Conservation (phyloP, 2,888 invertebrate genomes). For the Rotaria magnacalcarata region DNA sequence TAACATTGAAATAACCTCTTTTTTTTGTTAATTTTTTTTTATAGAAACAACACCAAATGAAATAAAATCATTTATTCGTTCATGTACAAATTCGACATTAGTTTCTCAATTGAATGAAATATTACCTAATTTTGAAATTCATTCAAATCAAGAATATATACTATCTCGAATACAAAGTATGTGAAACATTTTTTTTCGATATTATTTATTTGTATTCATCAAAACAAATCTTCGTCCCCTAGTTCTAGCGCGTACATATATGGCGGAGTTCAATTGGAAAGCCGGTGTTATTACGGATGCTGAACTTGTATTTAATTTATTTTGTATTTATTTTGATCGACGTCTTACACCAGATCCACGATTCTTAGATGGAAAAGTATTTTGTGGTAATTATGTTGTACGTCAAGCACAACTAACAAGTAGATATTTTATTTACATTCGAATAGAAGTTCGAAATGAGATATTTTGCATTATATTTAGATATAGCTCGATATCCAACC, state of each 20-base stretch:
- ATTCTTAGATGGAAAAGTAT: constrained; percentile 16
- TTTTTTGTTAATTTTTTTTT: not conserved
- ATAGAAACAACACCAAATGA: constrained; percentile 10
- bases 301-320: constrained; percentile 30
- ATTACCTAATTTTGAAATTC: constrained; percentile 24
- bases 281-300: not conserved
- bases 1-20: not conserved
- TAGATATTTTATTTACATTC: not conserved
- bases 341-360: constrained; percentile 1
- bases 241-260: constrained; percentile 11
- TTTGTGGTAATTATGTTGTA: constrained; percentile 25
- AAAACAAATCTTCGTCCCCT: not conserved
- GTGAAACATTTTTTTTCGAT: not conserved
- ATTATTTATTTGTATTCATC: not conserved
- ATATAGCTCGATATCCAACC: constrained; percentile 15
- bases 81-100: constrained; percentile 23
- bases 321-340: constrained; percentile 27
- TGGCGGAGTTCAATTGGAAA: constrained; percentile 23
- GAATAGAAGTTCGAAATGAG: too few species aligned
- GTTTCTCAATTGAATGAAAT: constrained; percentile 28
- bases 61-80: not conserved
- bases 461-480: not conserved
- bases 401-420: not conserved
- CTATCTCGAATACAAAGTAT: not conserved
- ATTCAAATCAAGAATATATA: constrained; percentile 29